Evolutionary conservation across 2,113 vertebrate species (phyloP).

Genomic region (Dicerorhinus sumatrensis): DNA sequence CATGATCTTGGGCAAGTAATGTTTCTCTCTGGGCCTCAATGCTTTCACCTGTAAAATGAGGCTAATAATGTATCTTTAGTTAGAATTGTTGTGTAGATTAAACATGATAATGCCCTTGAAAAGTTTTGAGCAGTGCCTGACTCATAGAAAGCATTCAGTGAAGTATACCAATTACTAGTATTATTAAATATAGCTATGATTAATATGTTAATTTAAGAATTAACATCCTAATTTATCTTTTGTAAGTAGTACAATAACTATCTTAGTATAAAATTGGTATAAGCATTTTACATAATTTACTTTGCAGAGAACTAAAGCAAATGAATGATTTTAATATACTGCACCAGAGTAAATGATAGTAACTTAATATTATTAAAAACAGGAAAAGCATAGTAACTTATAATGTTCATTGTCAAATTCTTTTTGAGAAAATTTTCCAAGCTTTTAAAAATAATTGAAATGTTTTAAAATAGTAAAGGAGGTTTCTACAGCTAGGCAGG

Average conservation of each 20-base stretch:
- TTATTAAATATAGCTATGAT: slow-evolving; percentile 34
- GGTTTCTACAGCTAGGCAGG: neutral
- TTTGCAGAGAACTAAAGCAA: slow-evolving; percentile 26
- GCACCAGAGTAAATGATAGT: slow-evolving; percentile 36
- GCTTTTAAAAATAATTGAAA: slow-evolving; percentile 41
- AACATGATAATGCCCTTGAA: neutral
- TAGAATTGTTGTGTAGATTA: neutral
- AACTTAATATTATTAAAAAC: slow-evolving; percentile 40
- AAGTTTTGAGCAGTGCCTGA: neutral
- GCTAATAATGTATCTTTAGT: neutral
- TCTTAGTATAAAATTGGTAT: slow-evolving; percentile 34
- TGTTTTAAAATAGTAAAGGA: slow-evolving; percentile 55
- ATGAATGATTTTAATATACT: neutral
- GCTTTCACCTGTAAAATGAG: neutral
- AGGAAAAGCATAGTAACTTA: neutral
- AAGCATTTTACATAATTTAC: slow-evolving; percentile 38
- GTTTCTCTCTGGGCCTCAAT: neutral
- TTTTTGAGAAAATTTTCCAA: slow-evolving; percentile 3
- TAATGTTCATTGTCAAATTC: neutral
- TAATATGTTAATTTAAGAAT: slow-evolving; percentile 50
- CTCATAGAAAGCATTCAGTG: neutral
- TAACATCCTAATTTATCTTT: slow-evolving; percentile 52
- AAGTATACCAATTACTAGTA: neutral
- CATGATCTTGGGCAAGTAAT: neutral
- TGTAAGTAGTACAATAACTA: slow-evolving; percentile 10